These are phyloP conservation scores for Trichogramma dendrolimi DNA, from an alignment of 2,888 invertebrate genomes.

Conservation along the genomic window DNA sequence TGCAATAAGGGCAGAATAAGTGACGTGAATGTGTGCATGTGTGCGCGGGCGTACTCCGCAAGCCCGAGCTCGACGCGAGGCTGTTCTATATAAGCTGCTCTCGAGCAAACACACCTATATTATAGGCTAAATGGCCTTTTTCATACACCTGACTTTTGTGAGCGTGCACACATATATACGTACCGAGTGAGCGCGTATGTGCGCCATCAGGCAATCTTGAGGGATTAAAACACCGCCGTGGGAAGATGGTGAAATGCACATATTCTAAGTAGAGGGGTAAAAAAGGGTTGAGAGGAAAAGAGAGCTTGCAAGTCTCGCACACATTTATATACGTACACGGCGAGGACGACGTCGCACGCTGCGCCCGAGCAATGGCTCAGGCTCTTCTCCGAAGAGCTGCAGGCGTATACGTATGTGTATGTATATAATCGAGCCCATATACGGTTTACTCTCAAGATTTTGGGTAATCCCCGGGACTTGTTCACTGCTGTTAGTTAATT, in stretches of 20 bases:
- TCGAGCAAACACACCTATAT: constrained; percentile 23
- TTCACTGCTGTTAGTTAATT: constrained; percentile 32
- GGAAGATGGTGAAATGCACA: constrained; percentile 10
- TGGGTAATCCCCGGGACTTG: constrained; percentile 30
- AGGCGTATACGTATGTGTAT: too few relatives aligned
- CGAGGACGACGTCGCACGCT: too few relatives aligned
- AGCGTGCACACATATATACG: too few relatives aligned
- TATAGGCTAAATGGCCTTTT: constrained; percentile 25
- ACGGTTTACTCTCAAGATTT: constrained; percentile 39
- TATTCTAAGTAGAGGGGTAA: neutral
- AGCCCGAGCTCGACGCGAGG: too few relatives aligned
- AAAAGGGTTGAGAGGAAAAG: constrained; percentile 15
- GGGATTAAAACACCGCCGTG: constrained; percentile 42
- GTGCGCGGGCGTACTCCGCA: too few relatives aligned
- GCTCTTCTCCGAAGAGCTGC: too few relatives aligned
- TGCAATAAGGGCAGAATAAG: constrained; percentile 19
- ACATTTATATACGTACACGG: constrained; percentile 8
- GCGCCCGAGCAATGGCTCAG: too few relatives aligned
- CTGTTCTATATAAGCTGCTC: neutral
- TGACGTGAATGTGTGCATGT: constrained; percentile 17
- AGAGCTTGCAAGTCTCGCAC: constrained; percentile 26
- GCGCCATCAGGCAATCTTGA: constrained; percentile 38
- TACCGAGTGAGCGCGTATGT: too few relatives aligned
- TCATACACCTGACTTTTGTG: neutral
- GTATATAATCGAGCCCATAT: constrained; percentile 12